phyloP scores from a whole-genome alignment of 37 sponge, comb jelly and placozoan species.

The Amphimedon queenslandica region DNA sequence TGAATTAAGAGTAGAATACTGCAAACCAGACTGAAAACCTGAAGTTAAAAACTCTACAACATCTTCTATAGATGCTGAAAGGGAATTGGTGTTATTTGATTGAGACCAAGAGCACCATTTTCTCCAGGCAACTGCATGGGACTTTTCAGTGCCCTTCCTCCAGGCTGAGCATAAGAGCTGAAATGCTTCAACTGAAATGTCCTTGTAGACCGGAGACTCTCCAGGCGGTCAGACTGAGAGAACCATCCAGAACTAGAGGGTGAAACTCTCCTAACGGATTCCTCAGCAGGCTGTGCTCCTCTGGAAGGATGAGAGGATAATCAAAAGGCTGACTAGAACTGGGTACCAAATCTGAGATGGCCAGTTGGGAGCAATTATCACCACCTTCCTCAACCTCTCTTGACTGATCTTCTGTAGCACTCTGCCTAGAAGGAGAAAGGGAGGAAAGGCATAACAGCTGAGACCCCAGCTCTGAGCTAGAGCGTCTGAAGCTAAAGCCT shows the following conservation, averaged over 20 bases:
- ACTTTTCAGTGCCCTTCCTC: conserved; percentile 26
- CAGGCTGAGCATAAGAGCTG: conserved; percentile 21
- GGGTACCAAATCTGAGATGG: conserved; percentile 44
- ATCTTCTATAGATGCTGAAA: conserved; percentile 16
- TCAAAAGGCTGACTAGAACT: conserved; percentile 15
- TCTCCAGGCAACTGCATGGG: conserved; percentile 35
- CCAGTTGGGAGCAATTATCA: conserved; percentile 41
- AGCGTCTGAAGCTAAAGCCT: conserved; percentile 36
- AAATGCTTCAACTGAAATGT: conserved; percentile 27
- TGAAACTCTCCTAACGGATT: conserved; percentile 15
- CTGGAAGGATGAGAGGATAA: conserved; percentile 20
- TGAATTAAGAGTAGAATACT: conserved; percentile 9
- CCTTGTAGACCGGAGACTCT: too few relatives aligned
- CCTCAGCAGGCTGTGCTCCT: conserved; percentile 1
- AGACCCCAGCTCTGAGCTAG: conserved; percentile 15
- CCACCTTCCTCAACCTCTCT: conserved; percentile 12
- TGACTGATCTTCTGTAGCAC: conserved; percentile 32
- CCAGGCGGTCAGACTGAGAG: conserved; percentile 45
- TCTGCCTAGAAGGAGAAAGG: conserved; percentile 39
- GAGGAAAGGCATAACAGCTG: conserved; percentile 50
- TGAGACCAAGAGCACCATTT: conserved; percentile 42
- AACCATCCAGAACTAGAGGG: conserved; percentile 4
- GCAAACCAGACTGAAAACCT: conserved; percentile 25
- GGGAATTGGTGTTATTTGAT: conserved; percentile 21
- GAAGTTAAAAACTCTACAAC: conserved; percentile 30